A percentile compares a stretch with the other conserved stretches of the same genome.
Conservation (phyloP, 2,888 invertebrate genomes). For the Heliconius ismenius region DNA sequence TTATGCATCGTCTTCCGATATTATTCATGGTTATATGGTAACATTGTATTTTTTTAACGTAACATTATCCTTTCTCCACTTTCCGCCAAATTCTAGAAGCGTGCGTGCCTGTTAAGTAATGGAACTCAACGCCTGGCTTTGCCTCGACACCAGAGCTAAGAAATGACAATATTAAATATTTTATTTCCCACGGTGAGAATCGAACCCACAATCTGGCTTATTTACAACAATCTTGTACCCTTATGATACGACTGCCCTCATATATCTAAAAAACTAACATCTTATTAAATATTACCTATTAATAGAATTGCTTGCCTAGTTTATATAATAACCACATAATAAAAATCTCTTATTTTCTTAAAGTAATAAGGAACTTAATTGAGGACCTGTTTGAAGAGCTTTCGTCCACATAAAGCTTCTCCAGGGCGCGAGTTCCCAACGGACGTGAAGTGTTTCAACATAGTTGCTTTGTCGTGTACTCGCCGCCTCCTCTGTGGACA, state of each 20-base stretch:
- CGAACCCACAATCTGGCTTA: not conserved
- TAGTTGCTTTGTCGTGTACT: conserved; percentile 15
- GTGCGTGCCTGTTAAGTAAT: not conserved
- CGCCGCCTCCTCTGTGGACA: not conserved
- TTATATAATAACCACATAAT: too few relatives aligned
- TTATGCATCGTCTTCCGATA: not conserved
- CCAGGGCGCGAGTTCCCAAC: not conserved
- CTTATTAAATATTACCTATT: too few relatives aligned
- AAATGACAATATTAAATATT: not conserved
- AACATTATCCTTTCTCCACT: too few relatives aligned
- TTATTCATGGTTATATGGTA: not conserved
- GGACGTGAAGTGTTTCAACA: conserved; percentile 12
- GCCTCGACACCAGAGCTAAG: not conserved
- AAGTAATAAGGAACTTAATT: not conserved
- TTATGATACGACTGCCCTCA: too few relatives aligned
- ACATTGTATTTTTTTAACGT: too few relatives aligned
- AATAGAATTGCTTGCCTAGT: too few relatives aligned
- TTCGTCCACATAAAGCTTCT: conserved; percentile 17
- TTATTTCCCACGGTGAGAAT: not conserved
- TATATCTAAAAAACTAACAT: too few relatives aligned
- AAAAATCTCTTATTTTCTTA: not conserved
- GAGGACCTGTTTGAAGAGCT: not conserved
- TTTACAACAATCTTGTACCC: too few relatives aligned
- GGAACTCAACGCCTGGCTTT: not conserved
- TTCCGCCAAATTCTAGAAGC: not conserved